Evolutionary conservation across 2,797 vertebrate genomes (phyloP), one percentile per base, ranked within the genome.

Genomic region (Malacoctenus gilli): DNA sequence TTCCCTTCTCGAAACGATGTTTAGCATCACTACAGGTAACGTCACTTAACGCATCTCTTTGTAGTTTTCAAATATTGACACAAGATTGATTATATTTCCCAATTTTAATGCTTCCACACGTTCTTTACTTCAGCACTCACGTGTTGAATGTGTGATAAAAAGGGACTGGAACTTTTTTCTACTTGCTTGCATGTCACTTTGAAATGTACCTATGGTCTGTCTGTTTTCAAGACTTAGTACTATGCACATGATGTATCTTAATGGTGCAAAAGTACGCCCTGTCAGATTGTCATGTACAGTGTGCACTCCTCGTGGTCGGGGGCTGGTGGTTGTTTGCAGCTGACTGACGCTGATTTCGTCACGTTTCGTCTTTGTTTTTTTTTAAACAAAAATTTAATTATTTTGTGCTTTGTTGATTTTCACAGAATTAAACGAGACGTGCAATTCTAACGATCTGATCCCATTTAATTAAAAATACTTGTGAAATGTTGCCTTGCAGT

Each of bases 231-330:
- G 62, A 87, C 64, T 66, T n/a, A 70, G 83, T 87, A 88, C 91
- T 93, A 92, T 93, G 91, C 91, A 92, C 86, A 87, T 51, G 59
- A 79, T 74, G 79, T 76, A 63, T 84, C 38, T 86, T 71, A 71
- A 40, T 76, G 79, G 82, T 89, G 84, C 85, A 80, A 44, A 61
- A 56, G 60, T 77, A 31, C 39, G 35, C 62, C 50, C 68, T 78
- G 80, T 79, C 70, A 59, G 63, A 71, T 57, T 57, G 75, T 85
- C 68, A 39, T 38, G 31, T 61, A 61, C 53, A 36, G 36, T 36
- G 14, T 53, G 41, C 49, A 47, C 48, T 35, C 42, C 56, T 42
- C 39, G 19, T 42, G 50, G 54, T 12, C 53, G 38, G 32, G 41
- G 73, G 59, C 40, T 37, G 61, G 22, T 59, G 30, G 19, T 28